Evolutionary conservation across 64 coral and sea anemone species (phyloP), one percentile per base, ranked within the genome.

Genomic region (Stichodactyla mertensii): DNA sequence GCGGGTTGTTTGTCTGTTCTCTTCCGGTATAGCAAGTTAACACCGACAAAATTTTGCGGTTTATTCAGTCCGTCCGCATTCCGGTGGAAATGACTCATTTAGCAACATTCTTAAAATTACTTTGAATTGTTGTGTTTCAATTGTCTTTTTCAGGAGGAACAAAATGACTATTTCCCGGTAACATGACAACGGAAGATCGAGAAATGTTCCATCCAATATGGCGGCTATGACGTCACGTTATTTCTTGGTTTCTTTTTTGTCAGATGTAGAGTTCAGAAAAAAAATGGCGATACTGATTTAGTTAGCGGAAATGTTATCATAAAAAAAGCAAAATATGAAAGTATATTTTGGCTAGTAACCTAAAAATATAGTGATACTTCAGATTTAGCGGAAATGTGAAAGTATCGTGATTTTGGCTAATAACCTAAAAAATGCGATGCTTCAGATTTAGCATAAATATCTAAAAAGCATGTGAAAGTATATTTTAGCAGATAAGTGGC

Each of bases 11-110:
- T 6, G 20, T 22, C 62, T 66, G 36, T 59, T 16, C 14, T 16
- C 62, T 66, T 74, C 69, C 69, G 7, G 69, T 74, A 27, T 23
- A 31, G 12, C 10, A 58, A 11, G 56, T 45, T 45, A 58, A 31
- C 7, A 19, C 69, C 69, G 69, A 74, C 69, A 74, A 74, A 74
- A 74, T 74, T n/a, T 74, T 74, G 69, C 69, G 69, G 69, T 74
- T 74, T 4, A 74, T 31, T 74, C 22, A 74, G 24, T 69, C 1
- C 16, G 4, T 69, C 69, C 24, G 23, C 69, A 0, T 74, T 74
- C 69, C 69, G 69, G 69, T 74, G 24, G 24, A 74, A 74, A 23
- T 74, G 23, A 74, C 14, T 69, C 19, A 74, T 74, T 74, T 74
- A n/a, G n/a, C 27, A 66, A 66, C 69, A 27, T 74, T 74, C 27